These are phyloP conservation scores for Tineola bisselliella DNA, from an alignment of 2,888 invertebrate genomes.

Conservation along the genomic window DNA sequence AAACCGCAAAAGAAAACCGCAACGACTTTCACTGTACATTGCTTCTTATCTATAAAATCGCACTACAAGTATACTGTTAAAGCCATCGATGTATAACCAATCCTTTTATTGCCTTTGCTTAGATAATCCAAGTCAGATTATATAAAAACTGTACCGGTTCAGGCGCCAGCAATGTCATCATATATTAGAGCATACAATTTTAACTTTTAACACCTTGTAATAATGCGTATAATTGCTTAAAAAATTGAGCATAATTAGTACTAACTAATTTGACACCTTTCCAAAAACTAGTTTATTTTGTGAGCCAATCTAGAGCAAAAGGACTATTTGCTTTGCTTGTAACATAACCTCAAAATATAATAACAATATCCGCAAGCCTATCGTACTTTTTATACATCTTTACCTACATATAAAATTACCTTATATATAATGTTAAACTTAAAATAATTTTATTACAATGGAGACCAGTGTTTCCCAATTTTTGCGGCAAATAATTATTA, in stretches of 20 bases:
- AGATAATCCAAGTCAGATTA: conserved; percentile 4
- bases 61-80: no score
- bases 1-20: background rate
- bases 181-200: background rate
- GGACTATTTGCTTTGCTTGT: no score
- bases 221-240: background rate
- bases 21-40: background rate
- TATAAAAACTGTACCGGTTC: background rate
- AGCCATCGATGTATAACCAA: background rate
- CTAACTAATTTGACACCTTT: background rate
- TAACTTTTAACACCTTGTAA: background rate
- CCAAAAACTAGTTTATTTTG: background rate
- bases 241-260: background rate
- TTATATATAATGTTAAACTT: no score
- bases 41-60: background rate
- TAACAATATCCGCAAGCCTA: no score
- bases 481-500: no score
- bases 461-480: no score
- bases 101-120: conserved; percentile 5
- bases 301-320: no score
- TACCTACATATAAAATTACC: no score
- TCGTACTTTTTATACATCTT: no score
- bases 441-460: no score
- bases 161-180: background rate
- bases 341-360: no score